Evolutionary conservation across 2,797 vertebrate species (phyloP).

Genomic region (Acipenser oxyrinchus): DNA sequence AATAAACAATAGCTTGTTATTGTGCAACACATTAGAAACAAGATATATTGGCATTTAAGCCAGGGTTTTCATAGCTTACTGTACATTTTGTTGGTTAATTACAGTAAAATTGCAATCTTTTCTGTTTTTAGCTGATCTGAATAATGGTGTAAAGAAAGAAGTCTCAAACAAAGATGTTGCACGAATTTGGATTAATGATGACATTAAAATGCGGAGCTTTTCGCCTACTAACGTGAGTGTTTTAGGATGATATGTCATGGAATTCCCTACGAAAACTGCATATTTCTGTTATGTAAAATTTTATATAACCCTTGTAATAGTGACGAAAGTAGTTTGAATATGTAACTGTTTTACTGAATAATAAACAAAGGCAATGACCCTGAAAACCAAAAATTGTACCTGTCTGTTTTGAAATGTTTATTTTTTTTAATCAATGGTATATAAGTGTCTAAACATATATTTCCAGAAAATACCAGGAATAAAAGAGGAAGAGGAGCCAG

Average conservation of each 20-base stretch:
- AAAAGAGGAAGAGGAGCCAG: conserved; percentile 90
- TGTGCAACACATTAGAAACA: too few species aligned
- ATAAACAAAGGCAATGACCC: neutral
- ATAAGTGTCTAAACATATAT: neutral
- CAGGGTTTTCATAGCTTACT: too few species aligned
- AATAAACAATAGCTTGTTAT: neutral
- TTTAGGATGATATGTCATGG: too few species aligned
- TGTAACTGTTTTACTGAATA: conserved; percentile 1
- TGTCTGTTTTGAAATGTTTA: neutral
- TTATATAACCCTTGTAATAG: conserved; percentile 9
- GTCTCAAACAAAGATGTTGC: conserved; percentile 78
- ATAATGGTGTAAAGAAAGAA: conserved; percentile 94
- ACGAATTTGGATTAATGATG: conserved; percentile 86
- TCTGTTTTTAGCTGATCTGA: conserved; percentile 70
- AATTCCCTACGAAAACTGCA: neutral
- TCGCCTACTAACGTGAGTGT: conserved; percentile 80
- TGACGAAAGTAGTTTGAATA: neutral
- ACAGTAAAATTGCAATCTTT: conserved; percentile 7
- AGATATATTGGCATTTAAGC: too few species aligned
- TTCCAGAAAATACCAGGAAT: conserved; percentile 76
- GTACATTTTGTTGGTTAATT: too few species aligned
- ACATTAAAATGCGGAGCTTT: conserved; percentile 82
- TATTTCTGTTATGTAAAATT: conserved; percentile 12
- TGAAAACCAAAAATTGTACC: neutral
- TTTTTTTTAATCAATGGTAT: conserved; percentile 2